phyloP scores from a whole-genome alignment of 2,797 vertebrate species.

The Lophius americanus region DNA sequence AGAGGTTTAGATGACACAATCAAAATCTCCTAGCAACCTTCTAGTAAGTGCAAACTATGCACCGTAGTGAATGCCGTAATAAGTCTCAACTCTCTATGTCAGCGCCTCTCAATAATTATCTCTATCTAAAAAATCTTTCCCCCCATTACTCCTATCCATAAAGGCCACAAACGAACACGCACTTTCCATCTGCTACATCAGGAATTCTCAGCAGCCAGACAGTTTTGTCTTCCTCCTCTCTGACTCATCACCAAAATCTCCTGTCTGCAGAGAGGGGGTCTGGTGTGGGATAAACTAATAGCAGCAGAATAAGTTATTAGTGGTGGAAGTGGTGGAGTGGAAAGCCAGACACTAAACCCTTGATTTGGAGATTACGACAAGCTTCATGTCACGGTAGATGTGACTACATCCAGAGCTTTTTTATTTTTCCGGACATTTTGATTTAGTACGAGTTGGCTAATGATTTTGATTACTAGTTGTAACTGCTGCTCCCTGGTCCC shows the following conservation, averaged over 20 bases:
- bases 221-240: slow-evolving; percentile 49
- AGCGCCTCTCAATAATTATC: slow-evolving; percentile 21
- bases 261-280: slow-evolving; percentile 37
- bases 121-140: slow-evolving; percentile 24
- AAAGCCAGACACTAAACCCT: slow-evolving; percentile 8
- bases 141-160: slow-evolving; percentile 35
- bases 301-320: slow-evolving; percentile 53
- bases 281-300: slow-evolving; percentile 42
- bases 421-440: slow-evolving; percentile 12
- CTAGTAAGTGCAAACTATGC: slow-evolving; percentile 25
- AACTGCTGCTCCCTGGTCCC: background rate
- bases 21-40: slow-evolving; percentile 14
- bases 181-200: slow-evolving; percentile 61
- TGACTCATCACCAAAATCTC: slow-evolving; percentile 57
- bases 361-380: slow-evolving; percentile 29
- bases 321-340: slow-evolving; percentile 14
- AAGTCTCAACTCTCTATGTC: slow-evolving; percentile 9
- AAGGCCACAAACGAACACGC: slow-evolving; percentile 46
- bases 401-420: slow-evolving; percentile 10
- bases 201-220: slow-evolving; percentile 50
- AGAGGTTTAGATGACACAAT: slow-evolving; percentile 2
- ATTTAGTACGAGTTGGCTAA: background rate
- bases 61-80: slow-evolving; percentile 9
- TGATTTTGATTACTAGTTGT: slow-evolving; percentile 7
- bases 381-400: slow-evolving; percentile 22